Evolutionary conservation across 1,140 invertebrate species (phyloP).

Genomic region (Pseudoatta argentina): DNA sequence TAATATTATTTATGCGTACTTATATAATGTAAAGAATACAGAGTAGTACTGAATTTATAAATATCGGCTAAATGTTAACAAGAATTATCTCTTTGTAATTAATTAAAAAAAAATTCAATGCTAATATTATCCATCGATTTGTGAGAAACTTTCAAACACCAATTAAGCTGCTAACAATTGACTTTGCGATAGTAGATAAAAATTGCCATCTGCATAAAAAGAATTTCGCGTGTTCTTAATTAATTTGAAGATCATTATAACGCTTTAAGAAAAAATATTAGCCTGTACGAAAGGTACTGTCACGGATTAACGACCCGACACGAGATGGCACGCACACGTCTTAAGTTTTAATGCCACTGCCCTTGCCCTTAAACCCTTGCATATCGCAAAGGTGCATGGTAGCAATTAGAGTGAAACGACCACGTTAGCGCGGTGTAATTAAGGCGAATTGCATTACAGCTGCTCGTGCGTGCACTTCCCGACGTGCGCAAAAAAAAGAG

Average conservation of each 20-base stretch:
- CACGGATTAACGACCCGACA: conserved; percentile 55
- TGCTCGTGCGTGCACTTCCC: conserved; percentile 22
- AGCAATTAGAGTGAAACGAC: conserved; percentile 64
- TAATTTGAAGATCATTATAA: conserved; percentile 46
- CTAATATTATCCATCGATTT: not conserved
- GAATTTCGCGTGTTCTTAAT: conserved; percentile 32
- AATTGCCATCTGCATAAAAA: not conserved
- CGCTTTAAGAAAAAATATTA: conserved; percentile 38
- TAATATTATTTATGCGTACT: not conserved
- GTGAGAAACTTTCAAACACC: not conserved
- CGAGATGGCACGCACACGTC: conserved; percentile 34
- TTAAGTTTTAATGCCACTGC: conserved; percentile 30
- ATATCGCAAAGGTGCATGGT: conserved; percentile 56
- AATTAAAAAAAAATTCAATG: not conserved
- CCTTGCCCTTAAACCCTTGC: conserved; percentile 61
- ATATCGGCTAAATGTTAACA: not conserved
- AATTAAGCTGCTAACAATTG: conserved; percentile 7
- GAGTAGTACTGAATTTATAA: not conserved
- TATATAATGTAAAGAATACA: not conserved
- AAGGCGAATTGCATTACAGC: conserved; percentile 61
- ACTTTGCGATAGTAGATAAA: not conserved
- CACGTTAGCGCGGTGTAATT: conserved; percentile 62
- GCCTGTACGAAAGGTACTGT: conserved; percentile 10
- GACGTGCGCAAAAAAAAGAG: conserved; percentile 12
- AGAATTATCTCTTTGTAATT: not conserved